Conservation (phyloP, 2,113 vertebrate genomes). For the Tupaia tana region DNA sequence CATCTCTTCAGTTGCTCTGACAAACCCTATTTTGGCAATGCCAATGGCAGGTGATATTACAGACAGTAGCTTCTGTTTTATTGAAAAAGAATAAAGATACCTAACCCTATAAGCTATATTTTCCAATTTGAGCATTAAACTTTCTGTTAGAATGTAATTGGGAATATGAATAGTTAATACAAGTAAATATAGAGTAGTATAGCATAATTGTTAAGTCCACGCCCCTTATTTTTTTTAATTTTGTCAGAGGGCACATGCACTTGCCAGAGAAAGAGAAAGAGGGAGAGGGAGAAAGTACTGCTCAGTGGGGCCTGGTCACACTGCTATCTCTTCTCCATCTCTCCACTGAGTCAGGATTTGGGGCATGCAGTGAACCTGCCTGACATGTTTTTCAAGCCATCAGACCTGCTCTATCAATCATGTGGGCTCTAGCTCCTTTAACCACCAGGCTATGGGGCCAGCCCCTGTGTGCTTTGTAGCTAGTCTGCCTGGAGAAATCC, state of each 20-base stretch:
- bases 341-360: too few species aligned
- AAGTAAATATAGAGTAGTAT: neutral
- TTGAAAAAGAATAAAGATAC: conserved; percentile 2
- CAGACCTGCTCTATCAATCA: too few species aligned
- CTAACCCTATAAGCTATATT: conserved; percentile 23
- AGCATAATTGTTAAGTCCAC: neutral
- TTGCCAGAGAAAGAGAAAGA: too few species aligned
- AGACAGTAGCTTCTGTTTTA: conserved; percentile 37
- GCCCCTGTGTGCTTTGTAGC: neutral
- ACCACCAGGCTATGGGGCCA: too few species aligned
- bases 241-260: too few species aligned
- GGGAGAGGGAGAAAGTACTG: too few species aligned
- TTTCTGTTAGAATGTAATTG: conserved; percentile 8
- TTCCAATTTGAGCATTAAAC: conserved; percentile 23
- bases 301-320: too few species aligned
- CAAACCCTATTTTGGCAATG: neutral
- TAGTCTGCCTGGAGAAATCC: neutral
- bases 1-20: conserved; percentile 17
- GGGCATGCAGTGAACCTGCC: too few species aligned
- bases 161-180: neutral
- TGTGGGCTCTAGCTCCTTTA: too few species aligned
- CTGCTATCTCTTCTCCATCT: too few species aligned
- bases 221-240: too few species aligned
- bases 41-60: neutral
- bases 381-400: too few species aligned